A percentile compares a stretch with the other conserved stretches of the same genome.
These are phyloP conservation scores for Julus scanicus DNA, from an alignment of 2,888 invertebrate species.

Conservation along the genomic window DNA sequence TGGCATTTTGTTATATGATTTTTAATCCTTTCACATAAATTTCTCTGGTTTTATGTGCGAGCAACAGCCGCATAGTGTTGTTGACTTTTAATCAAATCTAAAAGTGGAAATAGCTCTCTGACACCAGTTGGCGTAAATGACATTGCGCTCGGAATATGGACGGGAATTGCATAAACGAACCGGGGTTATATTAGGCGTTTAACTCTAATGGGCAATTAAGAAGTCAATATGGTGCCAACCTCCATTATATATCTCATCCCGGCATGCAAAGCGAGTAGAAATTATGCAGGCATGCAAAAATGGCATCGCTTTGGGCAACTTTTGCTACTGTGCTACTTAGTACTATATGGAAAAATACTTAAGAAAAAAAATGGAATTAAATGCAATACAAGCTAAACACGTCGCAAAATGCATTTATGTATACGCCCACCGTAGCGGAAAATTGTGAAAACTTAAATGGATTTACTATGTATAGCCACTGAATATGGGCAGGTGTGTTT, in stretches of 20 bases:
- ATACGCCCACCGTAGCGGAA: background rate
- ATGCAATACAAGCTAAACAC: background rate
- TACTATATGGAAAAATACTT: too few species aligned
- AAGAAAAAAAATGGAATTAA: background rate
- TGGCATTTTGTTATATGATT: background rate
- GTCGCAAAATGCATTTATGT: background rate
- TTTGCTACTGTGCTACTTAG: background rate
- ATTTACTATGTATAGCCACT: background rate
- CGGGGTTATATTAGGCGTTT: background rate
- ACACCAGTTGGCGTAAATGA: slow-evolving; percentile 8
- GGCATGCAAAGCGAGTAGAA: background rate
- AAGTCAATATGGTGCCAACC: slow-evolving; percentile 12
- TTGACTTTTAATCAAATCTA: background rate
- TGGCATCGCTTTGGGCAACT: background rate
- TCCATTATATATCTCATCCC: background rate
- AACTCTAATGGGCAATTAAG: slow-evolving; percentile 14
- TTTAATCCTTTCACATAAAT: background rate
- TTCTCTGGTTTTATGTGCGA: background rate
- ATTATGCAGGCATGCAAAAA: background rate
- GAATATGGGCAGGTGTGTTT: background rate
- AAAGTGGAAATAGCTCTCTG: background rate
- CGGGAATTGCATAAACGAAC: background rate
- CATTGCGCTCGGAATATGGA: too few species aligned
- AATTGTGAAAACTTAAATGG: background rate
- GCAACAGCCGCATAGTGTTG: background rate